Conservation (phyloP, 2,888 invertebrate genomes). For the Epinotia demarniana region DNA sequence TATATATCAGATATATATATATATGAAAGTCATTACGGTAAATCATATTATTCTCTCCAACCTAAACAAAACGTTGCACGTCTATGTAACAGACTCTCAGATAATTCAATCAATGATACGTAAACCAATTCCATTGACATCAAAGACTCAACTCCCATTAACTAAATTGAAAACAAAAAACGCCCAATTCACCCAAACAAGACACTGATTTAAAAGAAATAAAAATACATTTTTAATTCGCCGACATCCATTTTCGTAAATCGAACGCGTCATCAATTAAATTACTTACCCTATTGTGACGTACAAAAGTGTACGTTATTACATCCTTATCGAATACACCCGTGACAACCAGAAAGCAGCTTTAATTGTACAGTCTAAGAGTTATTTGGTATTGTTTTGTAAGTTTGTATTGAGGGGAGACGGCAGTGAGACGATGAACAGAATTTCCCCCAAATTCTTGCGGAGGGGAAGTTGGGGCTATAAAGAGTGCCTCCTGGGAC, state of each 20-base stretch:
- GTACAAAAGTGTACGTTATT: slow-evolving; percentile 51
- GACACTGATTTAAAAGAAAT: slow-evolving; percentile 44
- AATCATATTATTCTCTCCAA: background rate
- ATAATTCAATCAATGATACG: slow-evolving; percentile 23
- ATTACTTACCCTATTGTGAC: slow-evolving; percentile 77
- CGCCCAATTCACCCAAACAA: slow-evolving; percentile 33
- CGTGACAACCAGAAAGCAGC: background rate
- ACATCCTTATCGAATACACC: background rate
- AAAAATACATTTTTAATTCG: slow-evolving; percentile 57
- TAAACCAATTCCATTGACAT: slow-evolving; percentile 21
- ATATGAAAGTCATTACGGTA: background rate
- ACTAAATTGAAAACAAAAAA: slow-evolving; percentile 40
- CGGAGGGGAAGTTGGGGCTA: slow-evolving; percentile 56
- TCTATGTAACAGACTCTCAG: slow-evolving; percentile 4
- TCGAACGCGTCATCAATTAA: slow-evolving; percentile 83
- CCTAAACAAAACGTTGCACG: background rate
- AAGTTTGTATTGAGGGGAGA: slow-evolving; percentile 40
- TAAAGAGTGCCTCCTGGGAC: slow-evolving; percentile 65
- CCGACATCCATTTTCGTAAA: slow-evolving; percentile 74
- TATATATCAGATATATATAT: too few species aligned
- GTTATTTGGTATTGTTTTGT: background rate
- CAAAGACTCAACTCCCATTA: slow-evolving; percentile 35
- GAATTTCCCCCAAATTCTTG: slow-evolving; percentile 65
- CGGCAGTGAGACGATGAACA: slow-evolving; percentile 58
- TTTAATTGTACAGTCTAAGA: background rate